Conservation (phyloP, 2,113 vertebrate genomes). For the Vidua chalybeata region DNA sequence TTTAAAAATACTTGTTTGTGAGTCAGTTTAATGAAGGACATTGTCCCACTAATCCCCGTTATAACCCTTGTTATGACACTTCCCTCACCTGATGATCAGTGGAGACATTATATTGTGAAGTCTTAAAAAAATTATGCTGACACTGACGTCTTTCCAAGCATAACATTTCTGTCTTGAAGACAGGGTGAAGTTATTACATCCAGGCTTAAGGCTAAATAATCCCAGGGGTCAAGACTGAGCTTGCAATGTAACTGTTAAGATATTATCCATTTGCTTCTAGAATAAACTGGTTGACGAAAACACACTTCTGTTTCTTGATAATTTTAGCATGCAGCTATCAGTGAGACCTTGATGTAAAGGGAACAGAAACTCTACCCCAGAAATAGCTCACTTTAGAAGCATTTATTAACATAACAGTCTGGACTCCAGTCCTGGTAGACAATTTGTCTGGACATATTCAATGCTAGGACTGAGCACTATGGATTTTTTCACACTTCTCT, state of each 20-base stretch:
- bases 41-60: neutral
- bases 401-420: neutral
- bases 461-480: neutral
- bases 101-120: neutral
- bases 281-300: neutral
- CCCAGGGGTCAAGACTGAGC: neutral
- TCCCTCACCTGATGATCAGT: neutral
- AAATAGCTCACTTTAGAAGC: neutral
- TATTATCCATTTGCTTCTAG: neutral
- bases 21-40: neutral
- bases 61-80: neutral
- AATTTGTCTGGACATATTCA: neutral
- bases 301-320: neutral
- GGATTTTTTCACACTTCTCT: neutral
- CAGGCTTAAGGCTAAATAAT: constrained; percentile 25
- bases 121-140: neutral
- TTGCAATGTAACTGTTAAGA: constrained; percentile 18
- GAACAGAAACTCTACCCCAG: neutral
- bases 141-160: neutral
- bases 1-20: neutral
- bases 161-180: neutral
- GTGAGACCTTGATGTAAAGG: neutral
- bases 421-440: neutral
- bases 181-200: neutral
- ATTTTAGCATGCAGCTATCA: neutral